These are phyloP conservation scores for Phoenicopterus ruber DNA, from an alignment of 2,113 vertebrate genomes.

Conservation along the genomic window DNA sequence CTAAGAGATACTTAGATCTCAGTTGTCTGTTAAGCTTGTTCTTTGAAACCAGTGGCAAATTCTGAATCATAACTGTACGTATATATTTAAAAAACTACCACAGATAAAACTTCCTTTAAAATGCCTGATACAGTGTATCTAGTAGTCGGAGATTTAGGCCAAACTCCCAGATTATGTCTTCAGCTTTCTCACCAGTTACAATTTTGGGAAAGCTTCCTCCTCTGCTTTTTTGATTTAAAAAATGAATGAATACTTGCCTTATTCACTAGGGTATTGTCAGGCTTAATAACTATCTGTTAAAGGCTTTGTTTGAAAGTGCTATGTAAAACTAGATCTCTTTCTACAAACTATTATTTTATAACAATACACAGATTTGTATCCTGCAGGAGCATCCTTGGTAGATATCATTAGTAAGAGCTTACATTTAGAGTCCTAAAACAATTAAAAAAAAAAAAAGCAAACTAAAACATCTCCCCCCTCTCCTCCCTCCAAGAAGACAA, in stretches of 20 bases:
- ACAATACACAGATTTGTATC: background rate
- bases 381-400: background rate
- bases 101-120: background rate
- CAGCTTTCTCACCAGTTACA: background rate
- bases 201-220: background rate
- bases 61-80: background rate
- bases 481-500: background rate
- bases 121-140: background rate
- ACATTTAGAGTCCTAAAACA: background rate
- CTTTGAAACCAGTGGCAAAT: background rate
- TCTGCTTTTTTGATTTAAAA: background rate
- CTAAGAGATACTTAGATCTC: background rate
- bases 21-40: background rate
- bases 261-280: background rate
- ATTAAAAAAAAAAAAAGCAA: background rate
- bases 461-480: background rate
- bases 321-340: background rate
- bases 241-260: background rate
- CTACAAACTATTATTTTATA: background rate
- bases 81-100: background rate
- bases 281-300: background rate
- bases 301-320: background rate
- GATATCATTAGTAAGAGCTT: background rate
- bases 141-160: background rate
- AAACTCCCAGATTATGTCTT: background rate